These are phyloP conservation scores for Lasioglossum albipes DNA, from an alignment of 1,140 invertebrate species.

Conservation along the genomic window DNA sequence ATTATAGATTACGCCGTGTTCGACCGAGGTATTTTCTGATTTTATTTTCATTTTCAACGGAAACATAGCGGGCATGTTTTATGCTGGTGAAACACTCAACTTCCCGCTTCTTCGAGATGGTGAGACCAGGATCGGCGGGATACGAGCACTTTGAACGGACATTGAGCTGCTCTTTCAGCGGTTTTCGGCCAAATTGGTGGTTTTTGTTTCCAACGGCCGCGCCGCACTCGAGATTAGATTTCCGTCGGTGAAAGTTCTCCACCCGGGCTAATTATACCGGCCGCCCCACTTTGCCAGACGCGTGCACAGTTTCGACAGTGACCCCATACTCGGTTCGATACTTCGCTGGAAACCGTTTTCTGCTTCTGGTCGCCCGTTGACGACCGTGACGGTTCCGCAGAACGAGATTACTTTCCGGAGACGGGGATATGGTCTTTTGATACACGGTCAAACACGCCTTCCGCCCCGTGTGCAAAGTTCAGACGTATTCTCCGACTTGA, in stretches of 20 bases:
- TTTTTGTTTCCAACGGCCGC: conserved; percentile 53
- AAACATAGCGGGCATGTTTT: background rate
- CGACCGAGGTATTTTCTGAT: too few relatives aligned
- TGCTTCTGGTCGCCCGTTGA: background rate
- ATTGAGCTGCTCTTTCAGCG: conserved; percentile 35
- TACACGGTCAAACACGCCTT: background rate
- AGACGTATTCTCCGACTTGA: too few relatives aligned
- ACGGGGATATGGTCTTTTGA: background rate
- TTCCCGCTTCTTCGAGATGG: background rate
- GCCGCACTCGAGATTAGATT: conserved; percentile 55
- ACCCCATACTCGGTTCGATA: conserved; percentile 1
- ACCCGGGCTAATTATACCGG: conserved; percentile 50
- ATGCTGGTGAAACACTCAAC: background rate
- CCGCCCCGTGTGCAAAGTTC: background rate
- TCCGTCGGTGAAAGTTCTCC: conserved; percentile 35
- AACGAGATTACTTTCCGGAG: conserved; percentile 7
- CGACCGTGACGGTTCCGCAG: conserved; percentile 1
- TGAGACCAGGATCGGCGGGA: background rate
- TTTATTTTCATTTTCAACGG: too few relatives aligned
- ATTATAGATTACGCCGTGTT: too few relatives aligned
- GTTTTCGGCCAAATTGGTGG: conserved; percentile 62
- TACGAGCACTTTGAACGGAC: conserved; percentile 50
- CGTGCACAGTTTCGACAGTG: conserved; percentile 18
- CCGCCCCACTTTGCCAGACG: background rate
- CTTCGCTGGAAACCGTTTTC: conserved; percentile 16